Evolutionary conservation across 2,888 invertebrate species (phyloP), one percentile per base, ranked within the genome.

Genomic region (Aromia moschata): DNA sequence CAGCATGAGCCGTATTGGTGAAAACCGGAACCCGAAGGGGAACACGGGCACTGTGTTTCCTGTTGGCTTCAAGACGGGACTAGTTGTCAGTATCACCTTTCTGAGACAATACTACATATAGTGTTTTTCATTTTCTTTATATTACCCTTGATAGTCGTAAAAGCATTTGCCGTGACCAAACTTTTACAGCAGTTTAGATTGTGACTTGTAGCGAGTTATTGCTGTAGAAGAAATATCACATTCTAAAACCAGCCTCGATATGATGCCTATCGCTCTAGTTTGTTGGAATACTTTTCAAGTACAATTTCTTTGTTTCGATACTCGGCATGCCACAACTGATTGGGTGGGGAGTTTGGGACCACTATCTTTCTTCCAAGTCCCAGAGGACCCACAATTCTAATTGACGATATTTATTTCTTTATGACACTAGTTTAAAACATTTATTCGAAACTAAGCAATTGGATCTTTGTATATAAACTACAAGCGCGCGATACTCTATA

Each of bases 121-220:
- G 88, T 89, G 89, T 89, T 89, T 89, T 91, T 90, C 90, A 91
- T 91, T 91, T 90, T 90, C 90, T 90, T 90, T 90, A 90, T 90
- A 88, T 89, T 87, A 89, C 90, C 90, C 90, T 82, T 85, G 90
- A 86, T 86, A 87, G 87, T 89, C 89, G 88, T 91, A 90, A 90
- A 90, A 85, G 89, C 90, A 90, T 91, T 91, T 90, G 88, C 87
- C 90, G 88, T 90, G 89, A 90, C 90, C 90, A 87, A 89, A 88
- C 86, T 87, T 87, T 78, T 76, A 70, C 74, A 76, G 77, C 71
- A 75, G 79, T 77, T 80, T 78, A 80, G 81, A 81, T 80, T 79
- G 80, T 80, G 80, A 81, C 77, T 74, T 65, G 70, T 53, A 63
- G 64, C 68, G 73, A 75, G 72, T 71, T 73, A 75, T 74, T 73